Evolutionary conservation across 1,140 invertebrate genomes (phyloP).

Genomic region (Trichomalopsis sarcophagae): DNA sequence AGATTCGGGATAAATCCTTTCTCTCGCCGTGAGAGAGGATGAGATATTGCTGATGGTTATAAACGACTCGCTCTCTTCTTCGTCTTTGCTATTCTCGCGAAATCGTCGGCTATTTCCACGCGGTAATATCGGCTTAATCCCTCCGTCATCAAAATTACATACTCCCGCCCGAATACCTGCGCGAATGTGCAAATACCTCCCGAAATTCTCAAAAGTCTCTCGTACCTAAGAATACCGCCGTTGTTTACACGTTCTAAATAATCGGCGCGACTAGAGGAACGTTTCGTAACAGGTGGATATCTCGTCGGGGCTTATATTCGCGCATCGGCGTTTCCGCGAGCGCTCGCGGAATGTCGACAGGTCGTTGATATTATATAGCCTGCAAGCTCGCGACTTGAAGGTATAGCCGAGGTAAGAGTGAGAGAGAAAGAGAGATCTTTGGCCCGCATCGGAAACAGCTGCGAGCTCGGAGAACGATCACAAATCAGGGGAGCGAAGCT

Average conservation of each 20-base stretch:
- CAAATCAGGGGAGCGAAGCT: constrained; percentile 69
- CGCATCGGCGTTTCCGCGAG: not conserved
- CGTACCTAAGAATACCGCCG: not conserved
- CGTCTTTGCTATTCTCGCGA: too few relatives aligned
- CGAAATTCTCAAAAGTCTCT: not conserved
- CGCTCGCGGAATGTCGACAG: constrained; percentile 60
- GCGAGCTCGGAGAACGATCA: constrained; percentile 64
- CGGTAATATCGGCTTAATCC: not conserved
- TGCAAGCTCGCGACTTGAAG: constrained; percentile 23
- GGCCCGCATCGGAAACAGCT: constrained; percentile 66
- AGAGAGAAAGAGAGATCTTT: constrained; percentile 60
- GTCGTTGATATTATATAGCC: constrained; percentile 65
- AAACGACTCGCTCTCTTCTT: not conserved
- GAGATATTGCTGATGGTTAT: not conserved
- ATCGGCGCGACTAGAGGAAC: not conserved
- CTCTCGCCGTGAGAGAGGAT: not conserved
- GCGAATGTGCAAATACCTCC: not conserved
- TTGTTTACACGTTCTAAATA: constrained; percentile 39
- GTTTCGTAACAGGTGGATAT: constrained; percentile 62
- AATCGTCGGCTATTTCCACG: too few relatives aligned
- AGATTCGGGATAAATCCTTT: not conserved
- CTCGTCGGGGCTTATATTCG: not conserved
- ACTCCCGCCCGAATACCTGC: not conserved
- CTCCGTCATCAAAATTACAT: not conserved
- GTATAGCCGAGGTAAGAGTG: constrained; percentile 46